Base-by-base conservation (phyloP, 2,113 vertebrate genomes). In the Empidonax alnorum region DNA sequence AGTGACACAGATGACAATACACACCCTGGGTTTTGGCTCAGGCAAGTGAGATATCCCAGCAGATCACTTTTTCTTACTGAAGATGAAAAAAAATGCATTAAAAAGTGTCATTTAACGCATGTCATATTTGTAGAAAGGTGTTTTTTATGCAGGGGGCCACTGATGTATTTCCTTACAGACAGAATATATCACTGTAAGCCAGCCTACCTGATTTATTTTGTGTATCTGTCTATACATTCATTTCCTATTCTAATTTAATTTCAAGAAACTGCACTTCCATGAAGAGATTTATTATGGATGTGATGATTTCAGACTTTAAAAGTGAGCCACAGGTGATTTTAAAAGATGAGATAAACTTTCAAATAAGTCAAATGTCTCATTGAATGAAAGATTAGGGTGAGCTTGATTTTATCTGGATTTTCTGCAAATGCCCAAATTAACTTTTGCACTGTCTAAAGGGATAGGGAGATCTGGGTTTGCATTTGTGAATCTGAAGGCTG, bases 61-160 rank as follows among this genome's bases (percentile, higher is more conserved):
- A 94, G 92, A 95, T 91, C 22, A n/a, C 42, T 93, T 91, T 69
- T 95, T 91, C 87, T 72, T 90, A 82, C 65, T 79, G 61, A 59
- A 94, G 44, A 87, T 22, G 28, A 30, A 90, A 77, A 77, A 62
- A 76, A 76, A 33, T 9, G 1, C 83, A 90, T 96, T 92, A 53
- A 93, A 89, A 95, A 80, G n/a, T 94, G 84, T 95, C 75, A 81
- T 82, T 94, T 89, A 67, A 65, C 86, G 66, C 66, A 72, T 50
- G 81, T 27, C 59, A 50, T 72, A 53, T 28, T 62, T 53, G 73
- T 65, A 62, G 52, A 76, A 94, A 71, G 49, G 25, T 94, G 19
- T 27, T 72, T 90, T 95, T 88, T 61, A 49, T 82, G 47, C 20
- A 39, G 55, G 22, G 24, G 39, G 52, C 7, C 2, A 20, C 17